Evolutionary conservation across 2,888 invertebrate species (phyloP).

Genomic region (Dioctria linearis): DNA sequence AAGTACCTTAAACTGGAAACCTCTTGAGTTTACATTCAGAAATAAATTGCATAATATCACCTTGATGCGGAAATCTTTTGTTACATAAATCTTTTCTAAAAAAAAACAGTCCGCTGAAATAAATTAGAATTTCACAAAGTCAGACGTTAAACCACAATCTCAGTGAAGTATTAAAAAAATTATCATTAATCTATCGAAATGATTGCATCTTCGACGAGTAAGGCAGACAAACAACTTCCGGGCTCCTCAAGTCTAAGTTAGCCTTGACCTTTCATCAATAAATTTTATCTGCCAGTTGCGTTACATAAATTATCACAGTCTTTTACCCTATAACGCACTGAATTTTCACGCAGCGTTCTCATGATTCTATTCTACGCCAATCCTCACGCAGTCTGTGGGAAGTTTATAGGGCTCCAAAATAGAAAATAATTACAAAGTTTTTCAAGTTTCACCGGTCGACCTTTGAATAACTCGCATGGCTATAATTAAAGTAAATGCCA

Average conservation of each 20-base stretch:
- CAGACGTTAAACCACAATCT: too few species aligned
- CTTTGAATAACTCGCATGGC: background rate
- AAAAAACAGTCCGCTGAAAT: too few species aligned
- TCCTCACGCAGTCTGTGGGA: background rate
- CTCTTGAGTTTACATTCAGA: too few species aligned
- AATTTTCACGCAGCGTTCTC: background rate
- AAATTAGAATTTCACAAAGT: too few species aligned
- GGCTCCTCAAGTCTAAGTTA: background rate
- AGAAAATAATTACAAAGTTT: background rate
- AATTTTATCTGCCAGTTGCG: background rate
- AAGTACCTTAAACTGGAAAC: too few species aligned
- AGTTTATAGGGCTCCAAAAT: constrained; percentile 1
- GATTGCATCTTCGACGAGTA: background rate
- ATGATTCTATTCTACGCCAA: constrained; percentile 5
- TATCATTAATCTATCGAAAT: background rate
- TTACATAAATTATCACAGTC: background rate
- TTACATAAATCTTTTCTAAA: too few species aligned
- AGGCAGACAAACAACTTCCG: background rate
- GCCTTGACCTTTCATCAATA: background rate
- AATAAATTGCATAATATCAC: too few species aligned
- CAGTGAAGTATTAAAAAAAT: background rate
- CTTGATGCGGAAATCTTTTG: too few species aligned
- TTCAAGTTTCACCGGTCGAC: background rate
- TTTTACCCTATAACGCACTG: background rate
- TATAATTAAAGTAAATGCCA: constrained; percentile 5